Percentiles rank a stretch among this genome's conserved stretches.
Conservation (phyloP, 2,797 vertebrate genomes). For the Taenioides sp. region DNA sequence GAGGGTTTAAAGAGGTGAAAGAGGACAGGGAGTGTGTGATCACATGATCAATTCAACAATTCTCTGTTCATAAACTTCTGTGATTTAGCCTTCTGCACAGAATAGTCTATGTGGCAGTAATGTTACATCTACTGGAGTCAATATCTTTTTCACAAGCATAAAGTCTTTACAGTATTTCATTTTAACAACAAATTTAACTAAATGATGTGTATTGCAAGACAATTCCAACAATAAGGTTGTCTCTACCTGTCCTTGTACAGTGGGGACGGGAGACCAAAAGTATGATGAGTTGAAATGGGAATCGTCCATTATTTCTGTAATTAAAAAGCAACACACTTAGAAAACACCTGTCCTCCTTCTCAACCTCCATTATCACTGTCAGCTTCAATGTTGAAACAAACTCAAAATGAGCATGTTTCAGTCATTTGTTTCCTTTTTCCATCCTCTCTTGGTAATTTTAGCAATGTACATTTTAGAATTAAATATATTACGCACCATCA, state of each 20-base stretch:
- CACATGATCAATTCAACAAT: constrained; percentile 37
- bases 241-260: constrained; percentile 97
- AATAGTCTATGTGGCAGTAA: constrained; percentile 19
- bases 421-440: constrained; percentile 51
- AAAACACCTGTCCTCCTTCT: constrained; percentile 70
- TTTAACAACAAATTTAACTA: constrained; percentile 43
- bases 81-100: constrained; percentile 31
- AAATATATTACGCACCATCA: not conserved
- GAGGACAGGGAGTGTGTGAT: constrained; percentile 57
- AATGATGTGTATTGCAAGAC: constrained; percentile 70
- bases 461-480: not conserved
- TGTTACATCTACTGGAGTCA: constrained; percentile 37
- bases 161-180: constrained; percentile 20
- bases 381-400: constrained; percentile 35
- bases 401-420: constrained; percentile 48
- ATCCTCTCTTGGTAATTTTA: constrained; percentile 35
- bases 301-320: constrained; percentile 97
- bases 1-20: constrained; percentile 48
- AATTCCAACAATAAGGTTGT: constrained; percentile 79
- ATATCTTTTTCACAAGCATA: constrained; percentile 32
- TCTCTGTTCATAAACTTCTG: constrained; percentile 22
- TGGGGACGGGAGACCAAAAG: constrained; percentile 98
- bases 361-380: constrained; percentile 24
- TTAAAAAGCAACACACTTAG: constrained; percentile 83
- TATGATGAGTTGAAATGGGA: constrained; percentile 99